Evolutionary conservation across 2,888 invertebrate genomes (phyloP).

Genomic region (Mythimna impura): DNA sequence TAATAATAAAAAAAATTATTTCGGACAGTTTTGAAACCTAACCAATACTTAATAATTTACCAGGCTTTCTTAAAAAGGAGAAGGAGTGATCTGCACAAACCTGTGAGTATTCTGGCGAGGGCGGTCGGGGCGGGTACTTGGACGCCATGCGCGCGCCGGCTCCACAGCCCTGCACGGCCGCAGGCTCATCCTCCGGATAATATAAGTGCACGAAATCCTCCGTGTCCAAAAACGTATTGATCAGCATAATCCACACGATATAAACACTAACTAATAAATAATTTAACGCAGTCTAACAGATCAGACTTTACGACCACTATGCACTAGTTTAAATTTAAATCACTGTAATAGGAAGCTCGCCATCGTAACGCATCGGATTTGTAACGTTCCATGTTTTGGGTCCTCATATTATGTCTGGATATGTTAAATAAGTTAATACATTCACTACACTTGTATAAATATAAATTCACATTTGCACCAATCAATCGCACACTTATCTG

Average conservation of each 20-base stretch:
- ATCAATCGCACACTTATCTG: conserved; percentile 77
- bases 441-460: conserved; percentile 85
- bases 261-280: conserved; percentile 83
- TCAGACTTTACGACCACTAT: conserved; percentile 83
- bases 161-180: conserved; percentile 84
- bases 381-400: conserved; percentile 83
- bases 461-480: conserved; percentile 87
- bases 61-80: conserved; percentile 27
- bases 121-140: conserved; percentile 85
- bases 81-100: conserved; percentile 68
- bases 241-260: conserved; percentile 87
- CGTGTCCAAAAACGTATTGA: conserved; percentile 89
- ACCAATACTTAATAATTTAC: conserved; percentile 21
- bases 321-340: conserved; percentile 77
- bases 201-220: conserved; percentile 90
- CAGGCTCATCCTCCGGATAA: conserved; percentile 88
- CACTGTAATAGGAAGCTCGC: conserved; percentile 83
- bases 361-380: conserved; percentile 79
- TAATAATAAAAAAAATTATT: too few species aligned
- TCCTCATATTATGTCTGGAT: conserved; percentile 72
- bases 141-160: conserved; percentile 87
- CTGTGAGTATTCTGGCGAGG: conserved; percentile 86
- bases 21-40: not conserved
- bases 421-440: conserved; percentile 76
- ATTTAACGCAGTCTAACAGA: conserved; percentile 82